Conservation (phyloP, 2,888 invertebrate species). For the Parnassius orleans region DNA sequence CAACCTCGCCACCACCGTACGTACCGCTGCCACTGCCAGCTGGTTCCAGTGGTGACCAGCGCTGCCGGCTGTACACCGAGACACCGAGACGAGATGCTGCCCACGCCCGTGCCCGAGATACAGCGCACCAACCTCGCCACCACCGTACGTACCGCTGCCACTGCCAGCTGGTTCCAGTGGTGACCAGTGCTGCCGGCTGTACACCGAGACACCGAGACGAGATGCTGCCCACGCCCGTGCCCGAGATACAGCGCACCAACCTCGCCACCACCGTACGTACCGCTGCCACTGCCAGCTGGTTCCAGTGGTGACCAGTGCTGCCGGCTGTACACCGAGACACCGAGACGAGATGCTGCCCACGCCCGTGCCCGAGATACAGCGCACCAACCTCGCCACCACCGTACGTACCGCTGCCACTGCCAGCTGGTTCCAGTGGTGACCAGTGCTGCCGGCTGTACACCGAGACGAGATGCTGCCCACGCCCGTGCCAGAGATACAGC, state of each 20-base stretch:
- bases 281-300: no score
- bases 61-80: constrained; percentile 98
- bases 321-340: constrained; percentile 97
- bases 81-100: constrained; percentile 98
- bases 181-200: constrained; percentile 92
- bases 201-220: constrained; percentile 99
- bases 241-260: constrained; percentile 99
- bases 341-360: constrained; percentile 99
- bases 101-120: constrained; percentile 99
- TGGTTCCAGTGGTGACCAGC: constrained; percentile 70
- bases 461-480: constrained; percentile 99
- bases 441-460: constrained; percentile 53
- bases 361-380: constrained; percentile 99
- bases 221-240: constrained; percentile 98
- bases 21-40: constrained; percentile 27
- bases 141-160: constrained; percentile 78
- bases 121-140: constrained; percentile 98
- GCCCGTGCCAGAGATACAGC: constrained; percentile 98
- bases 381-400: constrained; percentile 98
- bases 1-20: constrained; percentile 95
- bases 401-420: constrained; percentile 49
- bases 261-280: constrained; percentile 91
- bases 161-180: no score
- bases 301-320: constrained; percentile 85
- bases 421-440: no score